Evolutionary conservation across 1,140 invertebrate genomes (phyloP), one percentile per base, ranked within the genome.

Genomic region (Phymorhynchus buccinoides): DNA sequence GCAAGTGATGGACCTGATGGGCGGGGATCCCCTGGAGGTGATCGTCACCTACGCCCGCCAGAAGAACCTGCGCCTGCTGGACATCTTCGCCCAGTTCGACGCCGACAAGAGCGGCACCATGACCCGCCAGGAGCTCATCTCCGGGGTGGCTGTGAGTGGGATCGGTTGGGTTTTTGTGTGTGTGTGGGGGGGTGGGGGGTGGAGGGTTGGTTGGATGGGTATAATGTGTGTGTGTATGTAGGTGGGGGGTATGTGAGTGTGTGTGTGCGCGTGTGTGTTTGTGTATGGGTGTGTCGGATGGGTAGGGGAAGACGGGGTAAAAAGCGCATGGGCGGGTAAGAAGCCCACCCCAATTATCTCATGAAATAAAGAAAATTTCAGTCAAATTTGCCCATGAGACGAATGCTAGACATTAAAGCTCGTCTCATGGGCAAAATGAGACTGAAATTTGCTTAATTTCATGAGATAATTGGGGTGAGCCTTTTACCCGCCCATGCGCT

Each of bases 51-150:
- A 71, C 66, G 48, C 42, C 30, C 37, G 41, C 39, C 14, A 16
- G 22, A 73, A 83, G 42, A 83, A 83, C 42, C 68, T 83, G 32
- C 56, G 82, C 30, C 71, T 83, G 6, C 30, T 73, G 27, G 82
- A 83, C 35, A 9, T 83, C 6, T 83, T 83, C 68, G 4, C 30
- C 32, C 62, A 22, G 2, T 66, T 83, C 14, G 82, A 83, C 66
- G 0, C 48, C 2, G 82, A 83, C 66, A 68, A 83, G 42, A 83
- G 82, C 44, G 62, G 82, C 14, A 83, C 66, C 35, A 71, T 83
- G 30, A 71, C 82, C 12, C 22, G 82, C 30, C 35, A 71, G 30
- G 82, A 83, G 71, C 82, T 83, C 27, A 42, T 68, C 18, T 4
- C 22, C 0, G 82, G 62, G 3, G 66, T 83, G 39, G 12, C 32